Evolutionary conservation across 2,113 vertebrate genomes (phyloP).

Genomic region (Podarcis raffonei): DNA sequence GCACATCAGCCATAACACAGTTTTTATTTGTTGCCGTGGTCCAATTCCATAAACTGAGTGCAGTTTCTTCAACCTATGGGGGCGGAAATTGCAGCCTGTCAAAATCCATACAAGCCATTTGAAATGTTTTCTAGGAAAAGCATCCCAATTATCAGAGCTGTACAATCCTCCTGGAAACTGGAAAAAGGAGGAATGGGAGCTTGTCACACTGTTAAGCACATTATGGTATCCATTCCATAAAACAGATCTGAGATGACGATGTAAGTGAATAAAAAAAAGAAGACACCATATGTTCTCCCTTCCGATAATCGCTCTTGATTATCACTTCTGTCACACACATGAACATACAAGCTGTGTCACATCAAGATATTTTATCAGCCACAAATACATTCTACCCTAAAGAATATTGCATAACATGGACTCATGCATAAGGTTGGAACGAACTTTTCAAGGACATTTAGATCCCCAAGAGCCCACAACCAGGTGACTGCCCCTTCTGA

Average conservation of each 20-base stretch:
- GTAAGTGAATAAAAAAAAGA: not conserved
- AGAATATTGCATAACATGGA: not conserved
- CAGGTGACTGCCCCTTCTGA: not conserved
- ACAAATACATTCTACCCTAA: not conserved
- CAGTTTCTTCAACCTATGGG: conserved; percentile 84
- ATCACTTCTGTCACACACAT: not conserved
- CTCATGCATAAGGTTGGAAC: not conserved
- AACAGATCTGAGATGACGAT: not conserved
- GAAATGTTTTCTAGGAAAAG: not conserved
- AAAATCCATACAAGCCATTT: not conserved
- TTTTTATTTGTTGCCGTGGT: conserved; percentile 77
- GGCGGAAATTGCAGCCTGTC: not conserved
- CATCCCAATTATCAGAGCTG: not conserved
- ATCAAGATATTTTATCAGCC: not conserved
- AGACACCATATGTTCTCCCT: not conserved
- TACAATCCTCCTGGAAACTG: not conserved
- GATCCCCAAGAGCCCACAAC: not conserved
- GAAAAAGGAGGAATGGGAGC: not conserved
- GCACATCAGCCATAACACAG: conserved; percentile 73
- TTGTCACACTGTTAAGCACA: not conserved
- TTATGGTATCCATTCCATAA: not conserved
- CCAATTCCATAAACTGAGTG: conserved; percentile 93
- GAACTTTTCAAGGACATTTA: not conserved
- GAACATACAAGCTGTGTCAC: not conserved
- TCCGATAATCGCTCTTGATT: not conserved